phyloP scores from a whole-genome alignment of 2,888 invertebrate genomes.

The Caenorhabditis zanzibari region DNA sequence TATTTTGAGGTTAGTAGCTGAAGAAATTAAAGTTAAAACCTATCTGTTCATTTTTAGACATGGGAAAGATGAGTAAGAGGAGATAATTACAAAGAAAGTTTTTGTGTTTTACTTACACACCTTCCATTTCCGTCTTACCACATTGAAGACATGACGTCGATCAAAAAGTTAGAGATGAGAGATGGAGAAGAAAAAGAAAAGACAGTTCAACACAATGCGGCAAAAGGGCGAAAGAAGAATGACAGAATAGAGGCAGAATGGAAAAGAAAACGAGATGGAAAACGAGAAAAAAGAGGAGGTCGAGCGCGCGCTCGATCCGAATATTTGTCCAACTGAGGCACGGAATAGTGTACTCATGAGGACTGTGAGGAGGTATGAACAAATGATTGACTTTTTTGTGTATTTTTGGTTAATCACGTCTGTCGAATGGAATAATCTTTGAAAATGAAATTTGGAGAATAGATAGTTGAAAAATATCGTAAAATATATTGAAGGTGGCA shows the following conservation, averaged over 20 bases:
- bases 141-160: constrained; percentile 19
- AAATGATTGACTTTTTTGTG: constrained; percentile 38
- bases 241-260: constrained; percentile 9
- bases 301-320: constrained; percentile 52
- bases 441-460: constrained; percentile 1
- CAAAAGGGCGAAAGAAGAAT: constrained; percentile 27
- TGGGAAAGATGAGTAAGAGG: constrained; percentile 2
- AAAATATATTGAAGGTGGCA: too few species aligned
- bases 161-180: constrained; percentile 9
- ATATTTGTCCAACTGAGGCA: constrained; percentile 59
- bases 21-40: too few species aligned
- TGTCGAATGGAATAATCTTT: constrained; percentile 18
- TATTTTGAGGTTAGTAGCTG: too few species aligned
- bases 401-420: constrained; percentile 4
- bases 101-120: constrained; percentile 10
- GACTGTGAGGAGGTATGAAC: constrained; percentile 41
- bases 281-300: constrained; percentile 20
- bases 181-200: constrained; percentile 30
- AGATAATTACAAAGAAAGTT: constrained; percentile 17
- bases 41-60: neutral
- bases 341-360: constrained; percentile 54
- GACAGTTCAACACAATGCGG: constrained; percentile 27
- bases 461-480: too few species aligned
- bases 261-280: neutral
- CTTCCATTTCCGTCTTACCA: neutral